Conservation (phyloP, 2,797 vertebrate species). For the Sebastiscus tertius region DNA sequence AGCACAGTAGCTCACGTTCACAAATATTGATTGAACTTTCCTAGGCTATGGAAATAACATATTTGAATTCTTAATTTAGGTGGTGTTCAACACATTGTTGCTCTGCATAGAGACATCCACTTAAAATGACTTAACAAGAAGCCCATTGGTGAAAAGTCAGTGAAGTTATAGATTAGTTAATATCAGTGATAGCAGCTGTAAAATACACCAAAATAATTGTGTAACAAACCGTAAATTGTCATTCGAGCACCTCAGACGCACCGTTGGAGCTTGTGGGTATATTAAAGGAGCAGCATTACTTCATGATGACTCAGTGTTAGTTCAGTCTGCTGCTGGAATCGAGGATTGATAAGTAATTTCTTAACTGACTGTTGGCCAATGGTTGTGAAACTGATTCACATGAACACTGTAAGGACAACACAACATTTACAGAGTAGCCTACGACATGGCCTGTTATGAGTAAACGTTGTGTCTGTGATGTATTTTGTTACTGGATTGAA, state of each 20-base stretch:
- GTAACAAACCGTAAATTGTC: neutral
- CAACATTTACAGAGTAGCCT: neutral
- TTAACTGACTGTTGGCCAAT: neutral
- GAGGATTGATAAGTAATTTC: neutral
- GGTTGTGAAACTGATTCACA: slow-evolving; percentile 1
- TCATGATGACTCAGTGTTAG: neutral
- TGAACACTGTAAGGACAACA: neutral
- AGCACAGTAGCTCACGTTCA: too few relatives aligned
- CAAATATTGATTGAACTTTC: too few relatives aligned
- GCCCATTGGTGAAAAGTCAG: neutral
- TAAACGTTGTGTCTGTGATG: neutral
- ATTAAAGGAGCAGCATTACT: neutral
- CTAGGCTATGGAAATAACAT: too few relatives aligned
- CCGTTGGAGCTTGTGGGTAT: neutral
- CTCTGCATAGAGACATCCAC: too few relatives aligned
- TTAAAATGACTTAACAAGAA: neutral
- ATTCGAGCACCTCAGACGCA: neutral
- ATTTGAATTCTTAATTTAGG: too few relatives aligned
- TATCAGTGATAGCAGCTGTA: neutral
- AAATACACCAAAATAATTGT: neutral
- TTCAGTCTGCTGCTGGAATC: neutral
- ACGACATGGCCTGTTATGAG: neutral
- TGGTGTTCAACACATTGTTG: too few relatives aligned
- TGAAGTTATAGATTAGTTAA: neutral
- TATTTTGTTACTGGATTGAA: neutral